Evolutionary conservation across 2,888 invertebrate species (phyloP), one percentile per base, ranked within the genome.

Genomic region (Eubasilissa splendida): DNA sequence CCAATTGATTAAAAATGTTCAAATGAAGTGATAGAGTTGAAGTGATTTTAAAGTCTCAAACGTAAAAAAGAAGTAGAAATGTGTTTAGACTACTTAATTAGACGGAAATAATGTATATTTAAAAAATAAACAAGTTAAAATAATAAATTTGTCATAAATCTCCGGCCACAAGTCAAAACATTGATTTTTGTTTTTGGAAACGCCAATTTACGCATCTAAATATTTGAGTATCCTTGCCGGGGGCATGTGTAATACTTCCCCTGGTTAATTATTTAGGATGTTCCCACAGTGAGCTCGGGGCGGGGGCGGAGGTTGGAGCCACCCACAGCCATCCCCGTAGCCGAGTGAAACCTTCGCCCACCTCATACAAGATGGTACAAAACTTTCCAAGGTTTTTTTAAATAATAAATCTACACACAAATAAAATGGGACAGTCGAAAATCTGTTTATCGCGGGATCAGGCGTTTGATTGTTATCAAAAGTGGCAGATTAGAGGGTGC

Each of bases 241-340:
- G n/a, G 11, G 58, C 42, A 42, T 58, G 3, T n/a, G n/a, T 11
- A 58, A n/a, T 58, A 58, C 58, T 58, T n/a, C 58, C 58, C 9
- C 9, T 58, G 58, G 58, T n/a, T 58, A 58, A 58, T 58, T 58
- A 58, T 58, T 58, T 58, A 58, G 58, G 58, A 58, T 58, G 58
- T 58, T 58, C 58, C 58, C 9, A 12, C 10, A 22, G 22, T 22
- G 1, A 22, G 7, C 12, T 10, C n/a, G 3, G 4, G 58, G 8
- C 58, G 8, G 58, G 58, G 4, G 58, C 11, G 58, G 11, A 22
- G 22, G 22, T 22, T 10, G n/a, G 58, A 58, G 58, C 58, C n/a
- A 8, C n/a, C 12, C n/a, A 4, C 11, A 58, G 58, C 42, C 4
- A 7, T 9, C 4, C n/a, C 12, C n/a, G 9, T 4, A 58, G 58